Evolutionary conservation across 1,140 invertebrate genomes (phyloP).

Genomic region (Halesus radiatus): DNA sequence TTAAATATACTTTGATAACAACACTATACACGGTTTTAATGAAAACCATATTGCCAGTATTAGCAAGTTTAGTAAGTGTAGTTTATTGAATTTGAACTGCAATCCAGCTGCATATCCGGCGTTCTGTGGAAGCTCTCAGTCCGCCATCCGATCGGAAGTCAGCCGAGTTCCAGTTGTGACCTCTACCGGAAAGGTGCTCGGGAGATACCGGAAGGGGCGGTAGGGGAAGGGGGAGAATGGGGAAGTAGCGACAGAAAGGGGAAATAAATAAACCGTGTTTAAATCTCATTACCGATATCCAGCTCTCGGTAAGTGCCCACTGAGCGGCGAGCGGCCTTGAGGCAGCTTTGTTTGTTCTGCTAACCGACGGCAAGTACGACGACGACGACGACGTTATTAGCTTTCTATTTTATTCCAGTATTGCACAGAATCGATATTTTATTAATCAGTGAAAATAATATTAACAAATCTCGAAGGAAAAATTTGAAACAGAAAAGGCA

Average conservation of each 20-base stretch:
- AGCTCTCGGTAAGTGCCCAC: not conserved
- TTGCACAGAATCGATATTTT: no score
- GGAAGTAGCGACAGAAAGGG: conserved; percentile 8
- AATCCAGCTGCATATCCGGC: conserved; percentile 29
- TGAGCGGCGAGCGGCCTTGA: no score
- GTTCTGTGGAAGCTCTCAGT: conserved; percentile 6
- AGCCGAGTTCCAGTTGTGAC: conserved; percentile 39
- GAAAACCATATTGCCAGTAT: not conserved
- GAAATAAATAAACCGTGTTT: conserved; percentile 40
- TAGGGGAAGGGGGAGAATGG: not conserved
- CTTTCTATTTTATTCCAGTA: no score
- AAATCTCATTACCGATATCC: conserved; percentile 31
- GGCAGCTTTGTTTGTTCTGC: no score
- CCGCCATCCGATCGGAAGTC: conserved; percentile 13
- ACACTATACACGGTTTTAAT: not conserved
- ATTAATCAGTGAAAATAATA: no score
- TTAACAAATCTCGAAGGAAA: no score
- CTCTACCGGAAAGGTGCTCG: conserved; percentile 33
- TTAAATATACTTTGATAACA: not conserved
- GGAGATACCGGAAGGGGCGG: conserved; percentile 14
- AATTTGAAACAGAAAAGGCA: no score
- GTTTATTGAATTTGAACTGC: conserved; percentile 32
- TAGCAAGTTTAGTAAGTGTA: not conserved
- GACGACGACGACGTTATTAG: no score
- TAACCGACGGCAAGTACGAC: no score